These are phyloP conservation scores for Pristis pectinata DNA, from an alignment of 2,797 vertebrate genomes.

Conservation along the genomic window DNA sequence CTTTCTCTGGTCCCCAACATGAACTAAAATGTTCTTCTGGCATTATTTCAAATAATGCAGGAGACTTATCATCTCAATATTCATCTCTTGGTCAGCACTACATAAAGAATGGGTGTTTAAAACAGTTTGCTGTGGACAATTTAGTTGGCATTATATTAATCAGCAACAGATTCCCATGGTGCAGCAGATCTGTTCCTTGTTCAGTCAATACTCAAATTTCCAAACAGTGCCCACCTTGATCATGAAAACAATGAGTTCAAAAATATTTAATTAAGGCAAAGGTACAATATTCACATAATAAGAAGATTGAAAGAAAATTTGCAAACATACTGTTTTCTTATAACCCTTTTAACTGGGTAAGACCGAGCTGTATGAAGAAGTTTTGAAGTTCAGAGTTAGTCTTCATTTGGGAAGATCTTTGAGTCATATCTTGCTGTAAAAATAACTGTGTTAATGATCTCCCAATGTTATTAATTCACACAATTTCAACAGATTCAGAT, in stretches of 20 bases:
- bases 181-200: background rate
- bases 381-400: background rate
- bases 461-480: background rate
- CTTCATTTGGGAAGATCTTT: background rate
- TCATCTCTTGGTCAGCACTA: too few species aligned
- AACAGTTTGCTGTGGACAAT: too few species aligned
- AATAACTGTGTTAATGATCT: background rate
- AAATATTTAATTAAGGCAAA: background rate
- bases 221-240: background rate
- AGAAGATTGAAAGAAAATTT: background rate
- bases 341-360: background rate
- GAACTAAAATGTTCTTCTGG: too few species aligned
- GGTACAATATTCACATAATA: background rate
- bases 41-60: too few species aligned
- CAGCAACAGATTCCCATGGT: background rate
- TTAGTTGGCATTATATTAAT: too few species aligned
- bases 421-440: background rate
- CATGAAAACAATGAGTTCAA: background rate
- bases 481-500: background rate
- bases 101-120: too few species aligned
- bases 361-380: background rate
- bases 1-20: too few species aligned
- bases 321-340: background rate
- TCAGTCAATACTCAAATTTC: background rate
- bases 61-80: too few species aligned